Percentiles rank a stretch among this genome's conserved stretches.
Evolutionary conservation across 2,113 vertebrate species (phyloP).

Genomic region (Zingel zingel): DNA sequence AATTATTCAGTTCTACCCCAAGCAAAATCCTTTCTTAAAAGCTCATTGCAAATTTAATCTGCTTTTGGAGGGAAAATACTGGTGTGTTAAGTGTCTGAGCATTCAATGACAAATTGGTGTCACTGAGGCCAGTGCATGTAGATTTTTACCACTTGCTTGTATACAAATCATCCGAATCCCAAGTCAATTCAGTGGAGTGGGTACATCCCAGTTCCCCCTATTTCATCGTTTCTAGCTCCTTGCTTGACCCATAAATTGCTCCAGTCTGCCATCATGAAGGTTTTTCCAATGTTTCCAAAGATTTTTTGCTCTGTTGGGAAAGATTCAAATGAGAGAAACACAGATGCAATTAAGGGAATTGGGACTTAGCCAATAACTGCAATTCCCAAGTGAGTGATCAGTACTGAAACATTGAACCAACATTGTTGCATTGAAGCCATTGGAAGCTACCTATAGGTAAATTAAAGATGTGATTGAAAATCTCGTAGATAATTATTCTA

Average conservation of each 20-base stretch:
- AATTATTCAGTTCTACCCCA: neutral
- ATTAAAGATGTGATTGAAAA: neutral
- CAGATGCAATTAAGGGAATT: neutral
- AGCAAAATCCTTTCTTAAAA: neutral
- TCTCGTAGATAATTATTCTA: neutral
- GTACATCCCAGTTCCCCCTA: neutral
- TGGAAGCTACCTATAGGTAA: neutral
- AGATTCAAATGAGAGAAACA: neutral
- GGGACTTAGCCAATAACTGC: neutral
- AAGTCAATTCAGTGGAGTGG: neutral
- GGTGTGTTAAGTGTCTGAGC: conserved; percentile 3
- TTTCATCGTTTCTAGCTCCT: neutral
- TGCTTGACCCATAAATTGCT: neutral
- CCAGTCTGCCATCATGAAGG: neutral
- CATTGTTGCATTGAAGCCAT: neutral
- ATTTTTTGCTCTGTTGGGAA: neutral
- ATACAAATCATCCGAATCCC: neutral
- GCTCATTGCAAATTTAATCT: conserved; percentile 2
- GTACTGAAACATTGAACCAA: neutral
- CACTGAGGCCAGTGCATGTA: neutral
- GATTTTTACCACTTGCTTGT: neutral
- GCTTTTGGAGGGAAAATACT: neutral
- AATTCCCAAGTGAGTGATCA: neutral
- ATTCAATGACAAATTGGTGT: conserved; percentile 23
- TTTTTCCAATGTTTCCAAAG: neutral